Evolutionary conservation across 2,797 vertebrate species (phyloP).

Genomic region (Rhinophrynus dorsalis): DNA sequence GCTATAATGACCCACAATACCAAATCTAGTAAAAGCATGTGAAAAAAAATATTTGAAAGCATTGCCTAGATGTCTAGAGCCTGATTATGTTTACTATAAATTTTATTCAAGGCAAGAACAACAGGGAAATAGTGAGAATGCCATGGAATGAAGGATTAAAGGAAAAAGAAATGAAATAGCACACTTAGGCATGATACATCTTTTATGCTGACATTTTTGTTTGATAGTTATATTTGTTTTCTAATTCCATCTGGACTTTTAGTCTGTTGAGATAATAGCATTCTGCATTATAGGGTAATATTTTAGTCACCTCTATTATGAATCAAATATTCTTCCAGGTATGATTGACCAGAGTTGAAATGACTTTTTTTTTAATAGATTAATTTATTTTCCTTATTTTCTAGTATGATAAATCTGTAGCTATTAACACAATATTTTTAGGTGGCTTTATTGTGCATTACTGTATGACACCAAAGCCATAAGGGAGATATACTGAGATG

Average conservation of each 20-base stretch:
- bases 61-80: not conserved
- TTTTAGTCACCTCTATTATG: conserved; percentile 30
- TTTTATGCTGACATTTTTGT: conserved; percentile 17
- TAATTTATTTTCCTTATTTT: conserved; percentile 29
- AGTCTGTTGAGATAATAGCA: conserved; percentile 43
- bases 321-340: conserved; percentile 29
- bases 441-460: not conserved
- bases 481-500: too few relatives aligned
- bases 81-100: conserved; percentile 40
- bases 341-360: conserved; percentile 30
- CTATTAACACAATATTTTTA: conserved; percentile 1
- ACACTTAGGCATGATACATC: conserved; percentile 34
- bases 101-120: conserved; percentile 43
- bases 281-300: conserved; percentile 42
- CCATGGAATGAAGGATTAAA: conserved; percentile 40
- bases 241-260: conserved; percentile 35
- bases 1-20: conserved; percentile 2
- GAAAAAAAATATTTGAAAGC: conserved; percentile 2
- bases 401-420: conserved; percentile 2
- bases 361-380: conserved; percentile 28
- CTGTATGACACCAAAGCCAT: not conserved
- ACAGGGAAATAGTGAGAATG: conserved; percentile 36
- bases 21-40: conserved; percentile 29
- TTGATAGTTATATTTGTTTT: conserved; percentile 42
- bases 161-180: conserved; percentile 40